These are phyloP conservation scores for Lampris incognitus DNA, from an alignment of 2,113 vertebrate genomes.

Conservation along the genomic window DNA sequence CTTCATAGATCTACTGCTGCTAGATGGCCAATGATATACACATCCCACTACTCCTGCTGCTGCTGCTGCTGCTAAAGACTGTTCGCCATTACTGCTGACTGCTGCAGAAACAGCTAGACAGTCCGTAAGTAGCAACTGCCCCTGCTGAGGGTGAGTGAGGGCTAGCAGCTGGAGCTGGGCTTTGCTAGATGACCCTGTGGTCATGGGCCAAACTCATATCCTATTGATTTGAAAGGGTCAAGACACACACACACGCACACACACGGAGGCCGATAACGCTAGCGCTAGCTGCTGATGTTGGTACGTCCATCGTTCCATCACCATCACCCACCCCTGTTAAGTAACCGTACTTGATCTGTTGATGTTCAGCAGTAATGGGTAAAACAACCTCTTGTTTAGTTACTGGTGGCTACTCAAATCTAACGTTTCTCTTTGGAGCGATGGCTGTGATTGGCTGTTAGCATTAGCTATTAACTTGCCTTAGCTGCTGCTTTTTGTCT, in stretches of 20 bases:
- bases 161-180: constrained; percentile 39
- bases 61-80: neutral
- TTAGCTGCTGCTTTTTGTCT: constrained; percentile 47
- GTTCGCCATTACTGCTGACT: constrained; percentile 36
- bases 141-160: constrained; percentile 25
- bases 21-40: constrained; percentile 24
- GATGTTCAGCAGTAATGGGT: constrained; percentile 11
- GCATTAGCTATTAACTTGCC: constrained; percentile 57
- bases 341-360: neutral
- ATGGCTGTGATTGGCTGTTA: constrained; percentile 59
- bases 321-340: neutral
- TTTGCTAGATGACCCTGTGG: constrained; percentile 27
- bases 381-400: constrained; percentile 39
- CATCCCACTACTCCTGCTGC: constrained; percentile 11
- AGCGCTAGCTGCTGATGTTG: constrained; percentile 19
- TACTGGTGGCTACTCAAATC: constrained; percentile 33
- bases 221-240: constrained; percentile 39
- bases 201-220: constrained; percentile 48
- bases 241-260: constrained; percentile 12
- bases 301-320: constrained; percentile 25
- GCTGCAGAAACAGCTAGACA: constrained; percentile 6
- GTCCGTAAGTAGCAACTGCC: constrained; percentile 35
- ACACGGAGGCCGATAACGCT: constrained; percentile 21
- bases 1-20: constrained; percentile 38
- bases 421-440: constrained; percentile 35